These are phyloP conservation scores for Sicus ferrugineus DNA, from an alignment of 2,888 invertebrate genomes.

Conservation along the genomic window DNA sequence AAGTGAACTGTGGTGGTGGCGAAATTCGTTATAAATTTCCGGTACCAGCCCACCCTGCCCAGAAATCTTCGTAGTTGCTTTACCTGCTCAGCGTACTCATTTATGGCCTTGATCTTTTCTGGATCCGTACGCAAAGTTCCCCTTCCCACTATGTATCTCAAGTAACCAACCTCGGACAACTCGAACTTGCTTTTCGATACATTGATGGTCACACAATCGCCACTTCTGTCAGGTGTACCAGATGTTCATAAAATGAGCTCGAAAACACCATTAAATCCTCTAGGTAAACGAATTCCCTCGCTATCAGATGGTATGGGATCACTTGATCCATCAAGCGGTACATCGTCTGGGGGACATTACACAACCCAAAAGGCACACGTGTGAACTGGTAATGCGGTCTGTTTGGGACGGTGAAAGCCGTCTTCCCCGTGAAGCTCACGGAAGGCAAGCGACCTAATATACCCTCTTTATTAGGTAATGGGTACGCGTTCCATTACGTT, in stretches of 20 bases:
- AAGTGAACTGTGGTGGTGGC: background rate
- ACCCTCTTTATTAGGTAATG: no score
- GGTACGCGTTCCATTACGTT: no score
- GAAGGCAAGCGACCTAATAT: no score
- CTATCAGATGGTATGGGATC: slow-evolving; percentile 3
- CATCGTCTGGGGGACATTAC: slow-evolving; percentile 24
- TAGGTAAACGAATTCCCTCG: slow-evolving; percentile 17
- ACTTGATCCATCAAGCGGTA: slow-evolving; percentile 29
- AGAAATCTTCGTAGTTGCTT: background rate
- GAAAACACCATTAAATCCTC: slow-evolving; percentile 16
- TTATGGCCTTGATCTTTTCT: slow-evolving; percentile 16
- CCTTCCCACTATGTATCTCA: background rate
- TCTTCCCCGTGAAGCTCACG: no score
- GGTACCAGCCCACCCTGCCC: slow-evolving; percentile 7
- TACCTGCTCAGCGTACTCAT: background rate
- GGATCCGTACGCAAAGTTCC: slow-evolving; percentile 6
- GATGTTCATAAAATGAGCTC: slow-evolving; percentile 8
- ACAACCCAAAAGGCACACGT: no score
- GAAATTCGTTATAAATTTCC: slow-evolving; percentile 12
- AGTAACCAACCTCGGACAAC: slow-evolving; percentile 6
- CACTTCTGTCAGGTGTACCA: background rate
- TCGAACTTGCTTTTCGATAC: slow-evolving; percentile 5
- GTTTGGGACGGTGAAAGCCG: slow-evolving; percentile 18
- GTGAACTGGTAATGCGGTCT: slow-evolving; percentile 18
- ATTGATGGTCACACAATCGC: slow-evolving; percentile 4